These are phyloP conservation scores for Aleiodes alternator DNA, from an alignment of 2,888 invertebrate species.

Conservation along the genomic window DNA sequence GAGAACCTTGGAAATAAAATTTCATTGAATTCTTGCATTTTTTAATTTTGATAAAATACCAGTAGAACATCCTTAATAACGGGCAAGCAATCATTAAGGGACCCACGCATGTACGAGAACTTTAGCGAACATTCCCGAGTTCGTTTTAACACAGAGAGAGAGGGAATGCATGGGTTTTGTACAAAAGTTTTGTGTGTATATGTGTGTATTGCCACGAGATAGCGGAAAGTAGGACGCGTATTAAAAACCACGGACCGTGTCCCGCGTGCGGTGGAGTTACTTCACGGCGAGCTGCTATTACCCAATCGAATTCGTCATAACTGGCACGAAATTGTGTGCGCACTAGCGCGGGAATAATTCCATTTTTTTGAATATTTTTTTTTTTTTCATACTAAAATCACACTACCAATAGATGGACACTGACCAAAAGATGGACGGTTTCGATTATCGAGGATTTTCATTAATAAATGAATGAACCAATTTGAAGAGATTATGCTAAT, in stretches of 20 bases:
- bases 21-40: no score
- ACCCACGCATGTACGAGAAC: slow-evolving; percentile 24
- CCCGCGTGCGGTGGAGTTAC: slow-evolving; percentile 64
- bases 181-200: slow-evolving; percentile 4
- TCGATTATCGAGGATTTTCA: no score
- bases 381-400: no score
- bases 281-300: slow-evolving; percentile 63
- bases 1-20: no score
- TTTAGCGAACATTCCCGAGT: slow-evolving; percentile 27
- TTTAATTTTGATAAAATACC: no score
- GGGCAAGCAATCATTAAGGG: slow-evolving; percentile 6
- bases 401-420: no score
- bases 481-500: no score
- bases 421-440: no score
- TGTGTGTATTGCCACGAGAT: slow-evolving; percentile 57
- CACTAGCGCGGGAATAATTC: slow-evolving; percentile 55
- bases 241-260: slow-evolving; percentile 75
- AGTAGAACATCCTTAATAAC: no score
- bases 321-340: slow-evolving; percentile 59
- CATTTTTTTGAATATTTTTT: slow-evolving; percentile 22
- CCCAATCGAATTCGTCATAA: slow-evolving; percentile 75
- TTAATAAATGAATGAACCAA: no score
- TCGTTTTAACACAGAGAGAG: neutral
- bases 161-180: slow-evolving; percentile 36
- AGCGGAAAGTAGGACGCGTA: slow-evolving; percentile 75